Evolutionary conservation across 2,888 invertebrate species (phyloP).

Genomic region (Gastracanthus pulcherrimus): DNA sequence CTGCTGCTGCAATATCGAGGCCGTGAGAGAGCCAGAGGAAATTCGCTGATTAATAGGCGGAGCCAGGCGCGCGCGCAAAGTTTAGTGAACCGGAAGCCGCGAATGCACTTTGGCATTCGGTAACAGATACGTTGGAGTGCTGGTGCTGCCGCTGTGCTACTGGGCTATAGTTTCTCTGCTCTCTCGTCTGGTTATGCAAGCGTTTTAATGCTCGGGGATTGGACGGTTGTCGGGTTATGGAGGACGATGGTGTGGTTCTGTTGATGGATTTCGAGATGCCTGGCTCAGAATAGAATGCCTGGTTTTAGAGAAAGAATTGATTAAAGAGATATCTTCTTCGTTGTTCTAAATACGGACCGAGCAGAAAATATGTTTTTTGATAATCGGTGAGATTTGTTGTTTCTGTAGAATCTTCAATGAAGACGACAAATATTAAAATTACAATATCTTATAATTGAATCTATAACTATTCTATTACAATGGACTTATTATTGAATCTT

Average conservation of each 20-base stretch:
- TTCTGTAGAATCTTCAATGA: no score
- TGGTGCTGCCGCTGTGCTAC: background rate
- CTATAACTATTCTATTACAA: no score
- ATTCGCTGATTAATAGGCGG: slow-evolving; percentile 1
- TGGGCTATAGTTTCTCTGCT: background rate
- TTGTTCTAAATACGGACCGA: no score
- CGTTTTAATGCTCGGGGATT: background rate
- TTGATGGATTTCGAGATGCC: background rate
- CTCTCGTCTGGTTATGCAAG: background rate
- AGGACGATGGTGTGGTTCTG: background rate
- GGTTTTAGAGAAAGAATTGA: no score
- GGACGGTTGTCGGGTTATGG: background rate
- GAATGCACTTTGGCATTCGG: background rate
- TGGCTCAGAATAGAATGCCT: background rate
- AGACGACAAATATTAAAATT: no score
- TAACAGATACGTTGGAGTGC: background rate
- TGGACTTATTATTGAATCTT: no score
- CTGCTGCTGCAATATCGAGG: background rate
- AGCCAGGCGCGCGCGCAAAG: background rate
- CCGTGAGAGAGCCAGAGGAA: background rate
- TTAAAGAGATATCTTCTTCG: no score
- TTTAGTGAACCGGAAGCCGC: slow-evolving; percentile 13
- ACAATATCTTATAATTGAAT: no score
- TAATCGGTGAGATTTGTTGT: no score
- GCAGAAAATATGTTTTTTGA: no score